Percentiles rank a stretch among this genome's conserved stretches.
phyloP scores from a whole-genome alignment of 2,797 vertebrate genomes.

The Hozukius guyotensis region DNA sequence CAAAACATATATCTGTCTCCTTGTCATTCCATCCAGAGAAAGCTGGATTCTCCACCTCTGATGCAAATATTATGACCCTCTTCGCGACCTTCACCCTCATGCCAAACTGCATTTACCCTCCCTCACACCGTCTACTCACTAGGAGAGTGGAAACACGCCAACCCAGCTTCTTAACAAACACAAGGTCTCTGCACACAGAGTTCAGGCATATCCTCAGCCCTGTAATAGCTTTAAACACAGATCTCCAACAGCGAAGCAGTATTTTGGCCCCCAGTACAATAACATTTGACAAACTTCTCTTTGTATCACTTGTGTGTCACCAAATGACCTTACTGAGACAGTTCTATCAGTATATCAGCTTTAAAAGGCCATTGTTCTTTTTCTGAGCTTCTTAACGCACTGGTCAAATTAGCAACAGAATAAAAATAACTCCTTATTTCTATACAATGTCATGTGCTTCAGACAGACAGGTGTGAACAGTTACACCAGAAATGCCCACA shows the following conservation, averaged over 20 bases:
- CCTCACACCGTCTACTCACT: not conserved
- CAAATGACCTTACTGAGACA: too few species aligned
- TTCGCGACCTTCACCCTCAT: not conserved
- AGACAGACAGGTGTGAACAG: not conserved
- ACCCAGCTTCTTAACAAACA: conserved; percentile 2
- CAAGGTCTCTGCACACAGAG: not conserved
- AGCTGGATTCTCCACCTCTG: not conserved
- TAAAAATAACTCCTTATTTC: not conserved
- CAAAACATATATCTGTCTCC: not conserved
- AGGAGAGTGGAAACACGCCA: not conserved
- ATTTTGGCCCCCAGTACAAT: not conserved
- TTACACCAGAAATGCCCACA: too few species aligned
- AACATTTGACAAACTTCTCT: not conserved
- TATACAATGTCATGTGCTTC: not conserved
- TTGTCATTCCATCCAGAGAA: too few species aligned
- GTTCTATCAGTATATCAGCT: too few species aligned
- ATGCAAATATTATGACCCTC: not conserved
- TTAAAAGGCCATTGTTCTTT: not conserved
- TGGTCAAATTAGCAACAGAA: not conserved
- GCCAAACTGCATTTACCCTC: not conserved
- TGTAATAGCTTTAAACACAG: not conserved
- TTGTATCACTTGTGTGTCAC: not conserved
- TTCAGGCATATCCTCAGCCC: not conserved
- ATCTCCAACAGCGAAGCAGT: not conserved
- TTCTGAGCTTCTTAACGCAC: not conserved